Evolutionary conservation across 2,113 vertebrate genomes (phyloP).

Genomic region (Clarias magur): DNA sequence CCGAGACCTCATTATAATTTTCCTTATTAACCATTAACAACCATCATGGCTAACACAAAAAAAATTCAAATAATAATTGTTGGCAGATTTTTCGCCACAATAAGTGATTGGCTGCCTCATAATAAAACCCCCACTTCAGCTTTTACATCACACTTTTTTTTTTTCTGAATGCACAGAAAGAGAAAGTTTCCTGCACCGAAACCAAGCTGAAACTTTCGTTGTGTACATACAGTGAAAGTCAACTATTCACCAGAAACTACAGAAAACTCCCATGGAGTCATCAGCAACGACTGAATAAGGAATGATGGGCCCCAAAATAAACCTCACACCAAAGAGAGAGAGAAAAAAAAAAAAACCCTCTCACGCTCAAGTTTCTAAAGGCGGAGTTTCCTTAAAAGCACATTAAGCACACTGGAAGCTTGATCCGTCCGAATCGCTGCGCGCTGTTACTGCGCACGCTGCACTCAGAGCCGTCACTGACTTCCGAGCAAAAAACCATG

Average conservation of each 20-base stretch:
- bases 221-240: neutral
- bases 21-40: no score
- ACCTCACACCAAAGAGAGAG: neutral
- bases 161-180: neutral
- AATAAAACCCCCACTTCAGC: neutral
- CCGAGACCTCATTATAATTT: no score
- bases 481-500: slow-evolving; percentile 33
- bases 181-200: neutral
- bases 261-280: neutral
- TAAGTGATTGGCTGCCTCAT: neutral
- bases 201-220: neutral
- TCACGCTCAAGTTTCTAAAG: neutral
- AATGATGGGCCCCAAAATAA: neutral
- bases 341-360: neutral
- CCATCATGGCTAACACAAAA: no score
- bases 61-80: no score
- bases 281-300: neutral
- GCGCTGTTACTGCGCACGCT: neutral
- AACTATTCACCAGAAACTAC: neutral
- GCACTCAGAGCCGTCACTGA: neutral
- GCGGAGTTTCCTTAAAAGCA: slow-evolving; percentile 3
- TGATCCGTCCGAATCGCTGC: slow-evolving; percentile 14
- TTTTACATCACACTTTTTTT: neutral
- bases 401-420: neutral
- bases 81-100: neutral